Evolutionary conservation across 2,113 vertebrate genomes (phyloP), one percentile per base, ranked within the genome.

Genomic region (Psammodynastes pulverulentus): DNA sequence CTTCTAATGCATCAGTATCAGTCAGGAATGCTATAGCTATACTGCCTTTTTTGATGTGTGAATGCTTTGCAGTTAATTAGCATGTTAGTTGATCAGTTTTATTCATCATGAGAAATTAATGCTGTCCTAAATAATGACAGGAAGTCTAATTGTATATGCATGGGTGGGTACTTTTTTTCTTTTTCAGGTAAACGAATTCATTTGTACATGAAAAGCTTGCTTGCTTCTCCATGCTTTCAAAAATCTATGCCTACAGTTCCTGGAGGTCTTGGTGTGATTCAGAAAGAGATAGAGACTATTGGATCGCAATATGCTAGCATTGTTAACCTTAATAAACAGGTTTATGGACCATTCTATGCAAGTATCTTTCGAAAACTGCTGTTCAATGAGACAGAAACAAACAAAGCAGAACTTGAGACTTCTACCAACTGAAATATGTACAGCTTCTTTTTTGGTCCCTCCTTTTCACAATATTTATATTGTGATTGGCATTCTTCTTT

Each of bases 291-390:
- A 39, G 96, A 97, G 84, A 53, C 92, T 0, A 51, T 99, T 52
- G 98, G 98, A 87, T 97, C 96, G 84, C 98, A 97, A 86, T 99
- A 98, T 52, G 95, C 97, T 43, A 97, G 95, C 96, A 97, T 99
- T 87, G 98, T 99, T 72, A 98, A 98, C 96, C 98, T 98, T 95
- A 99, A 99, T 97, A 98, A 98, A 93, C 97, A 97, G 92, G 98
- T 99, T 7, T 99, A 99, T 56, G 98, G 98, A 97, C 98, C 98
- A 29, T 99, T 99, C 96, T 99, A 99, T 86, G 97, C 98, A 6
- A 98, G 96, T 91, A 98, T 99, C 97, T 97, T 99, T 67, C 98
- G 97, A 95, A 98, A 98, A 94, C 96, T 99, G 87, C 97, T 99
- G 90, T 99, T 98, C 92, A 93, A 91, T 39, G 96, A 96, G 84